phyloP scores from a whole-genome alignment of 2,113 vertebrate species.

The Anser brachyrhynchus region DNA sequence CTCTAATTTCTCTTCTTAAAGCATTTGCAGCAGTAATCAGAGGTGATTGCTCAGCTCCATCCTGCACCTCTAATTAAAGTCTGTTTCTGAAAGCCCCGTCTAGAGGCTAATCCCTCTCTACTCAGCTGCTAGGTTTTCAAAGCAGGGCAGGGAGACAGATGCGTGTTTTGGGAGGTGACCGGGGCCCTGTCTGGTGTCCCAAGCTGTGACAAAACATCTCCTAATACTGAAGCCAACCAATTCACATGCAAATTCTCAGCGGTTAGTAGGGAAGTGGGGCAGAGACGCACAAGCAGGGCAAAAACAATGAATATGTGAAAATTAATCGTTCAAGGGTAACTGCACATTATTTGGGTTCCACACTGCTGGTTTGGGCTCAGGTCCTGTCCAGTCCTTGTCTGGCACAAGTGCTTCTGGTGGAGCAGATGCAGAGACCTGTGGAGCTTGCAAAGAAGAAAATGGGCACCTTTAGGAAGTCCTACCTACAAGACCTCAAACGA shows the following conservation, averaged over 20 bases:
- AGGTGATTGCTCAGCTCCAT: conserved; percentile 53
- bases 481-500: neutral
- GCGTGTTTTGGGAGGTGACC: neutral
- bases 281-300: neutral
- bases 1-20: conserved; percentile 74
- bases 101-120: conserved; percentile 49
- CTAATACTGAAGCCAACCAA: neutral
- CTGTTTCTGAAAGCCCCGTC: conserved; percentile 58
- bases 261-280: neutral
- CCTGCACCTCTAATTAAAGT: conserved; percentile 65
- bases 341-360: neutral
- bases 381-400: neutral
- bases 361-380: neutral
- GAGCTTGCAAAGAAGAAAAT: neutral
- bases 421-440: neutral
- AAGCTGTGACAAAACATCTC: neutral
- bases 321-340: neutral
- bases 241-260: conserved; percentile 18
- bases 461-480: neutral
- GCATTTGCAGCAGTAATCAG: conserved; percentile 65
- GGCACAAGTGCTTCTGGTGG: neutral
- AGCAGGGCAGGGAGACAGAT: conserved; percentile 18
- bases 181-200: neutral
- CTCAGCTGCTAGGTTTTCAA: conserved; percentile 18
- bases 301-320: conserved; percentile 17